Conservation (phyloP, 2,797 vertebrate genomes). For the Micrastur ruficollis region DNA sequence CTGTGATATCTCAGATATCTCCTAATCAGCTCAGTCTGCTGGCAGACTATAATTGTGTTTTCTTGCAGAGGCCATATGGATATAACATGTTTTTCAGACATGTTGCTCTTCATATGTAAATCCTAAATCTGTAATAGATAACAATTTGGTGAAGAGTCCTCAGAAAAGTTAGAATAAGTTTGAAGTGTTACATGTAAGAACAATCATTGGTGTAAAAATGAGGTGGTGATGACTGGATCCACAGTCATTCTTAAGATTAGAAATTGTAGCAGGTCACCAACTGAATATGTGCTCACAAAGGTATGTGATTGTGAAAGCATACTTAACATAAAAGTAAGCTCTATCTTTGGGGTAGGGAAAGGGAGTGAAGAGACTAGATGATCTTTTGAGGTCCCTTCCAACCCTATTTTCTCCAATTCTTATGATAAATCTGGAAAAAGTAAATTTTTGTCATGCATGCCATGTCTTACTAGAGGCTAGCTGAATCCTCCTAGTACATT, state of each 20-base stretch:
- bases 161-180: neutral
- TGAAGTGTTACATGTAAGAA: neutral
- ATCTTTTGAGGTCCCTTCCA: neutral
- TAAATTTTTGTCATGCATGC: neutral
- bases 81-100: neutral
- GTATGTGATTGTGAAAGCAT: neutral
- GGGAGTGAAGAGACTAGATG: neutral
- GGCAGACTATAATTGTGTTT: neutral
- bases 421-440: constrained; percentile 8
- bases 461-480: neutral
- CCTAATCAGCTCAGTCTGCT: neutral
- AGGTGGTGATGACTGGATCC: neutral
- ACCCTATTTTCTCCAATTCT: neutral
- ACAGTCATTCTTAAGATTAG: neutral
- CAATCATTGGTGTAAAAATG: neutral
- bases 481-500: constrained; percentile 3
- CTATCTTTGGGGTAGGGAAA: neutral
- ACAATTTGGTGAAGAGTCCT: neutral
- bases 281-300: neutral
- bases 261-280: neutral
- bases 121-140: neutral
- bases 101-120: neutral
- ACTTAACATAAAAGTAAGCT: neutral
- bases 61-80: neutral
- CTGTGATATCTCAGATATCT: neutral